phyloP scores from a whole-genome alignment of 2,888 invertebrate genomes.

The Orthosia cruda region DNA sequence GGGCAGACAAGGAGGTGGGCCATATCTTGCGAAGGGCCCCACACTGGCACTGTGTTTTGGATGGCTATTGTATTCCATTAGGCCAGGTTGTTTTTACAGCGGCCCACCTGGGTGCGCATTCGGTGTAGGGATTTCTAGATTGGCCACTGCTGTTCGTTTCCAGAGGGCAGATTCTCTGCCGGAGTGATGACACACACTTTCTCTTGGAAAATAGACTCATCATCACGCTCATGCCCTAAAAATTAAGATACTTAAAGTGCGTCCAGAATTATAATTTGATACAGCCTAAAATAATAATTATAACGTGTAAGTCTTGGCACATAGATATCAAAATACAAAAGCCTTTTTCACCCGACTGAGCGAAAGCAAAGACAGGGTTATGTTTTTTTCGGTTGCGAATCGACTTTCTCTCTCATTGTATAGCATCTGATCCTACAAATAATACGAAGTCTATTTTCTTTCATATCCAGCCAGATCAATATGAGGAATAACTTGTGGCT shows the following conservation, averaged over 20 bases:
- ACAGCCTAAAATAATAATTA: background rate
- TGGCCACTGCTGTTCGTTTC: no score
- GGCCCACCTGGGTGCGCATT: no score
- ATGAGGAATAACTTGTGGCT: conserved; percentile 26
- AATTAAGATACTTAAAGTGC: background rate
- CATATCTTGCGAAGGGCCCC: no score
- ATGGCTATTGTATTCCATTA: no score
- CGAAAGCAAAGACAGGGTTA: background rate
- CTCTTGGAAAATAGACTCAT: no score
- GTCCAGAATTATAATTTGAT: background rate
- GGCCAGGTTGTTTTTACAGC: no score
- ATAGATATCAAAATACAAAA: background rate
- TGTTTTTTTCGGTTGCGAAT: background rate
- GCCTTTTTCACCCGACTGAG: background rate
- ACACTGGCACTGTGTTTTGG: no score
- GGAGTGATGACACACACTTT: no score
- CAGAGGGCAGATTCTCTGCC: no score
- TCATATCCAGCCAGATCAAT: conserved; percentile 28
- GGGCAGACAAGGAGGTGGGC: no score
- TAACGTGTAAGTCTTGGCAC: background rate
- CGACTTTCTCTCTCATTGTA: background rate
- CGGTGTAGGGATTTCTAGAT: no score
- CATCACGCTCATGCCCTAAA: no score
- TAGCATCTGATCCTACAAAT: conserved; percentile 8
- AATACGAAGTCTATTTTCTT: conserved; percentile 28